These are phyloP conservation scores for Plotosus lineatus DNA, from an alignment of 2,113 vertebrate species.

Conservation along the genomic window DNA sequence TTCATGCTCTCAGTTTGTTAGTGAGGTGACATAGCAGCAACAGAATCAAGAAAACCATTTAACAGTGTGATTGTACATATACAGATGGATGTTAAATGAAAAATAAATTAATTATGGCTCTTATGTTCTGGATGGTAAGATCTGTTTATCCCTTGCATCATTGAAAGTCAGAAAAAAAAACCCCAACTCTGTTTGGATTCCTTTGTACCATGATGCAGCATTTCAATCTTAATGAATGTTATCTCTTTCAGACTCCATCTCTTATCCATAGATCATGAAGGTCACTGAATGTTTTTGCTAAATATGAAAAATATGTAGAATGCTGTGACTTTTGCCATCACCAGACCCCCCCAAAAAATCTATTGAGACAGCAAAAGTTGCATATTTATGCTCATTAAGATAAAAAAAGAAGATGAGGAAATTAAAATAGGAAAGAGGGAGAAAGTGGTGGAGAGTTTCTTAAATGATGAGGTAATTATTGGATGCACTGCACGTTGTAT, in stretches of 20 bases:
- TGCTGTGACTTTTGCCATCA: background rate
- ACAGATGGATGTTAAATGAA: background rate
- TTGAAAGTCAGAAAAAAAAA: background rate
- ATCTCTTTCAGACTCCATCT: background rate
- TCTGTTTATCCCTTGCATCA: background rate
- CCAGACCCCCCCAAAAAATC: background rate
- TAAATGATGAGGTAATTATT: background rate
- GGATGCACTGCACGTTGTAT: background rate
- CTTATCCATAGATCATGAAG: background rate
- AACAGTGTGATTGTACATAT: background rate
- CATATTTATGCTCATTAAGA: slow-evolving; percentile 20
- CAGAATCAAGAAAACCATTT: background rate
- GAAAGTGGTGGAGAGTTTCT: background rate
- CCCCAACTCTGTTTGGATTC: background rate
- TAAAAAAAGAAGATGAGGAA: background rate
- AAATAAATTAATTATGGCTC: background rate
- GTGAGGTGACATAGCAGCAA: background rate
- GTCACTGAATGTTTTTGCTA: background rate
- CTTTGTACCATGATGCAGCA: background rate
- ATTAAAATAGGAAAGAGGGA: slow-evolving; percentile 44
- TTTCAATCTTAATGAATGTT: background rate
- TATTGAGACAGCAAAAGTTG: slow-evolving; percentile 26
- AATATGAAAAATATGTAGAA: background rate
- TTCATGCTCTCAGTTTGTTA: background rate
- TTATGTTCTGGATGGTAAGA: background rate